phyloP scores from a whole-genome alignment of 2,113 vertebrate species.

The Psittacula cyanocephala region DNA sequence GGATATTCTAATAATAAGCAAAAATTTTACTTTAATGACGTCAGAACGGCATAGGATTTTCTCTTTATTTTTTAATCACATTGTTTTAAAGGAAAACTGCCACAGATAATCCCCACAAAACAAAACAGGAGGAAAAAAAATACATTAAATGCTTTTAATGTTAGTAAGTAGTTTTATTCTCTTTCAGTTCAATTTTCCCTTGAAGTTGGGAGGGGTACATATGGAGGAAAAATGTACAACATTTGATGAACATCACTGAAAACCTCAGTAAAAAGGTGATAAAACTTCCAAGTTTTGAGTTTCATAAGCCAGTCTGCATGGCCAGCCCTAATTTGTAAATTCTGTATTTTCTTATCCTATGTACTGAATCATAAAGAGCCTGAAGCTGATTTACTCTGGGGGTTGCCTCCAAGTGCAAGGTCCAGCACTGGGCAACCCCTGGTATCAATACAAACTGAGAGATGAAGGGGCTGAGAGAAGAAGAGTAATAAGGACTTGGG shows the following conservation, averaged over 20 bases:
- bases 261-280: background rate
- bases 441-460: background rate
- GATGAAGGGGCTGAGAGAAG: background rate
- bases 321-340: background rate
- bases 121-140: background rate
- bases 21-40: background rate
- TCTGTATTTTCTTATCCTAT: background rate
- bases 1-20: background rate
- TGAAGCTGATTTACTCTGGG: background rate
- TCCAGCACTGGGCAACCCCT: rapidly evolving
- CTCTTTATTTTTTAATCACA: background rate
- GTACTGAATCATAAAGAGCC: background rate
- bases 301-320: background rate
- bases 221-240: background rate
- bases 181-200: background rate
- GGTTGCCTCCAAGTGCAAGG: background rate
- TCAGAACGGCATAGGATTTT: background rate
- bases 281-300: background rate
- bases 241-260: background rate
- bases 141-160: background rate
- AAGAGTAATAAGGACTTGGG: background rate
- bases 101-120: background rate
- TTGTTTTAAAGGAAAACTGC: background rate
- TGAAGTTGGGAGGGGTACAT: background rate
- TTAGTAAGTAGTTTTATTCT: background rate